Percentiles rank a stretch among this genome's conserved stretches.
These are phyloP conservation scores for Atta texana DNA, from an alignment of 1,140 invertebrate genomes.

Conservation along the genomic window DNA sequence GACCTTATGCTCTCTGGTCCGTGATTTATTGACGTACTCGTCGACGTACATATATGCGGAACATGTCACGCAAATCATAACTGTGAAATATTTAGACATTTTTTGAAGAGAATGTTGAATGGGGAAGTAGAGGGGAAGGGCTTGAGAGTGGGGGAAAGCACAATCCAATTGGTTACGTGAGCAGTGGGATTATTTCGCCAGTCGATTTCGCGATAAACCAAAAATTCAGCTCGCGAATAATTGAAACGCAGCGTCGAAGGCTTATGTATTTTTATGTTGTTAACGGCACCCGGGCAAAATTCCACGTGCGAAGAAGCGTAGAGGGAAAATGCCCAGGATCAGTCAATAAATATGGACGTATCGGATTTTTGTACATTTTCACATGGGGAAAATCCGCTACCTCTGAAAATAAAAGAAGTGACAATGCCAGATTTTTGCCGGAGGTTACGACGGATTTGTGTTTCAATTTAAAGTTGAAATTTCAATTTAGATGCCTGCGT, in stretches of 20 bases:
- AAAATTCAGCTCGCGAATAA: conserved; percentile 54
- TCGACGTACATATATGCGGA: neutral
- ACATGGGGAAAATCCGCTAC: conserved; percentile 41
- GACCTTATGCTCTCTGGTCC: neutral
- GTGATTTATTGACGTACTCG: conserved; percentile 61
- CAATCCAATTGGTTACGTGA: conserved; percentile 50
- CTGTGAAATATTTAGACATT: conserved; percentile 31
- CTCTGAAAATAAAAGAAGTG: conserved; percentile 60
- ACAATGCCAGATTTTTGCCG: conserved; percentile 63
- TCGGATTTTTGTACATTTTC: conserved; percentile 64
- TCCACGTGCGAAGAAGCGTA: conserved; percentile 52
- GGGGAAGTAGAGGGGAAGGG: neutral
- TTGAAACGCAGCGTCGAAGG: conserved; percentile 50
- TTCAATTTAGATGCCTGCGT: conserved; percentile 50
- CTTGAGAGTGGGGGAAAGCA: neutral
- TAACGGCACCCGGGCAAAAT: conserved; percentile 50
- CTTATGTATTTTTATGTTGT: conserved; percentile 63
- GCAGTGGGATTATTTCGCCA: conserved; percentile 41
- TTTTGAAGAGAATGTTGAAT: neutral
- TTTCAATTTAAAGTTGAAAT: conserved; percentile 64
- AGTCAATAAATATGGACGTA: conserved; percentile 65
- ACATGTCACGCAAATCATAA: conserved; percentile 57
- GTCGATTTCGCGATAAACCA: conserved; percentile 57
- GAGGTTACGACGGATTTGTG: conserved; percentile 56
- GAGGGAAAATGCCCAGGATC: conserved; percentile 56